phyloP scores from a whole-genome alignment of 2,888 invertebrate genomes.

The Eupeodes latifasciatus region DNA sequence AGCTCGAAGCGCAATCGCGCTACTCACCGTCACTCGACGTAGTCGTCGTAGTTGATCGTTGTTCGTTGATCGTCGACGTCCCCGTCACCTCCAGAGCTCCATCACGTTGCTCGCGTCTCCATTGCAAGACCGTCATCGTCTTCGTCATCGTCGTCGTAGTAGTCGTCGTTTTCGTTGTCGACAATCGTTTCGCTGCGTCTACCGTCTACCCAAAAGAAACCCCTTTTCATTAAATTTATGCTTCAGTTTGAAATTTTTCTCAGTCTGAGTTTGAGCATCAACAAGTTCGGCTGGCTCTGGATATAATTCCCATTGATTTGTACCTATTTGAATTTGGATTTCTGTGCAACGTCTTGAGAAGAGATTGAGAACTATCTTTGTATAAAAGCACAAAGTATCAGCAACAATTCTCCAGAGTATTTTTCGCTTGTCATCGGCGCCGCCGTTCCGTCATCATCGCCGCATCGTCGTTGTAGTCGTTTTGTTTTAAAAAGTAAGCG shows the following conservation, averaged over 20 bases:
- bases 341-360: constrained; percentile 54
- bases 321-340: neutral
- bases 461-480: constrained; percentile 1
- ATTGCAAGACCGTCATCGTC: constrained; percentile 38
- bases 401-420: constrained; percentile 58
- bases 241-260: constrained; percentile 81
- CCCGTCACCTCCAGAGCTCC: constrained; percentile 23
- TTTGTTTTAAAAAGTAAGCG: constrained; percentile 23
- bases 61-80: constrained; percentile 49
- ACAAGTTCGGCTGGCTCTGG: constrained; percentile 73
- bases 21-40: constrained; percentile 37
- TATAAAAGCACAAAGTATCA: constrained; percentile 43
- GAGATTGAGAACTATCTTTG: constrained; percentile 33
- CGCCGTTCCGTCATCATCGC: constrained; percentile 31
- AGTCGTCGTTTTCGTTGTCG: constrained; percentile 55
- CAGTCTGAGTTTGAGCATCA: constrained; percentile 82
- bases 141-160: constrained; percentile 33
- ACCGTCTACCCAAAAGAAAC: constrained; percentile 77
- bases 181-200: constrained; percentile 57
- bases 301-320: constrained; percentile 33
- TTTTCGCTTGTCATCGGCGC: constrained; percentile 53
- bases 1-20: constrained; percentile 56
- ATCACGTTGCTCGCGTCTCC: constrained; percentile 50
- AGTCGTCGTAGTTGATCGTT: constrained; percentile 1
- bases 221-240: constrained; percentile 81